Conservation (phyloP, 2,113 vertebrate genomes). For the Nothocercus julius region DNA sequence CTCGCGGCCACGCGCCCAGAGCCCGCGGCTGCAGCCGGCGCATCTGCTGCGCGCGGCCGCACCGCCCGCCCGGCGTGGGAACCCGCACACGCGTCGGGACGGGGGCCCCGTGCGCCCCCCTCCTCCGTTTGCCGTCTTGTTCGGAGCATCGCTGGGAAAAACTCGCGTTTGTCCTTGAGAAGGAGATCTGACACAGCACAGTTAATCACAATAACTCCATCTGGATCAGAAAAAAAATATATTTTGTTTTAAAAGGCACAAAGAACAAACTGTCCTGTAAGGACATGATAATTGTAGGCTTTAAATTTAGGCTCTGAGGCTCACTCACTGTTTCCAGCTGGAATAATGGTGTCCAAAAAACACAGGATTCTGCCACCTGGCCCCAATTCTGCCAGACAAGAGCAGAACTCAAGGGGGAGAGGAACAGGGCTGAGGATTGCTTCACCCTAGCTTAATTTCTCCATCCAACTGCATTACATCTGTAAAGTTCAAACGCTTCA, state of each 20-base stretch:
- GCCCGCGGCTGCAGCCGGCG: not conserved
- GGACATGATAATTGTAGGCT: not conserved
- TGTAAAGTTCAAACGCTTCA: constrained; percentile 70
- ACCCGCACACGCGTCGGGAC: not conserved
- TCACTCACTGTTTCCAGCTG: not conserved
- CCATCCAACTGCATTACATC: constrained; percentile 57
- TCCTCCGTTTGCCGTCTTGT: not conserved
- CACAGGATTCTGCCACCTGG: not conserved
- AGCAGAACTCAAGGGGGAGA: not conserved
- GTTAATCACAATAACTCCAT: constrained; percentile 61
- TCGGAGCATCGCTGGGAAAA: not conserved
- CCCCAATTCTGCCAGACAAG: not conserved
- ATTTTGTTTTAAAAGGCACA: constrained; percentile 23
- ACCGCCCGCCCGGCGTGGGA: rapidly evolving
- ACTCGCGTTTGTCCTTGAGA: not conserved
- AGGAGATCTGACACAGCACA: not conserved
- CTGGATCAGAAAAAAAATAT: not conserved
- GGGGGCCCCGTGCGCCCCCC: rapidly evolving
- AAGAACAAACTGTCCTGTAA: constrained; percentile 32
- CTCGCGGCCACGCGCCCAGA: not conserved
- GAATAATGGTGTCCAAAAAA: not conserved
- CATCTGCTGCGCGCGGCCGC: not conserved
- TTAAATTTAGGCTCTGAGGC: not conserved
- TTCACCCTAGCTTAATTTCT: constrained; percentile 51
- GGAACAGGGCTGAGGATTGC: not conserved